These are phyloP conservation scores for Carcina quercana DNA, from an alignment of 2,888 invertebrate species.

Conservation along the genomic window DNA sequence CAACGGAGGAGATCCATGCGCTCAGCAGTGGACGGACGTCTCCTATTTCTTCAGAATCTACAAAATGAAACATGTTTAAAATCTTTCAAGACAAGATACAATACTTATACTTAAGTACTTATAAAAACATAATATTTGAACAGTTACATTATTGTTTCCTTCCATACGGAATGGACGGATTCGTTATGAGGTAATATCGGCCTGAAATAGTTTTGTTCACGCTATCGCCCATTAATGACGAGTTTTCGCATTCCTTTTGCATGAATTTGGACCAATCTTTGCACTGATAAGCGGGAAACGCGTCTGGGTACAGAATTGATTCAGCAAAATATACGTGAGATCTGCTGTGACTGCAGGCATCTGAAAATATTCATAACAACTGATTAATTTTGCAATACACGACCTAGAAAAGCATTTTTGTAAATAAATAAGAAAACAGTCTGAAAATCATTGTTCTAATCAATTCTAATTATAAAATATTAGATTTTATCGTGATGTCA, in stretches of 20 bases:
- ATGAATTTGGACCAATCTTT: slow-evolving; percentile 47
- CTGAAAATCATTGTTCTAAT: too few species aligned
- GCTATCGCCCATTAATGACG: slow-evolving; percentile 69
- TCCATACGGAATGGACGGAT: slow-evolving; percentile 1
- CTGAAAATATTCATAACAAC: slow-evolving; percentile 35
- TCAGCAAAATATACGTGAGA: slow-evolving; percentile 76
- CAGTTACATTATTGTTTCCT: too few species aligned
- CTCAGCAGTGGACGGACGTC: too few species aligned
- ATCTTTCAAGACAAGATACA: too few species aligned
- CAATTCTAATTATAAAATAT: too few species aligned
- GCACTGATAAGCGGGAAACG: slow-evolving; percentile 73
- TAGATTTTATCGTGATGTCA: too few species aligned
- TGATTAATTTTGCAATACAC: not conserved
- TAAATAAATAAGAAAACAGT: slow-evolving; percentile 1
- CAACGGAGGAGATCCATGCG: too few species aligned
- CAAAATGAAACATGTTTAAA: too few species aligned
- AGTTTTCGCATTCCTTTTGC: slow-evolving; percentile 25
- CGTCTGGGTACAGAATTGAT: slow-evolving; percentile 67
- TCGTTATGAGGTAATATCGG: slow-evolving; percentile 1
- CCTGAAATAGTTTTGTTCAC: slow-evolving; percentile 20
- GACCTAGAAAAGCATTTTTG: not conserved
- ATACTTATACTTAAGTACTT: too few species aligned
- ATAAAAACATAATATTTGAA: too few species aligned
- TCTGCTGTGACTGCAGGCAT: slow-evolving; percentile 79
- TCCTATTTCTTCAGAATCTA: too few species aligned